Percentiles rank a stretch among this genome's conserved stretches.
phyloP scores from a whole-genome alignment of 2,113 vertebrate species.

The Bufo bufo region DNA sequence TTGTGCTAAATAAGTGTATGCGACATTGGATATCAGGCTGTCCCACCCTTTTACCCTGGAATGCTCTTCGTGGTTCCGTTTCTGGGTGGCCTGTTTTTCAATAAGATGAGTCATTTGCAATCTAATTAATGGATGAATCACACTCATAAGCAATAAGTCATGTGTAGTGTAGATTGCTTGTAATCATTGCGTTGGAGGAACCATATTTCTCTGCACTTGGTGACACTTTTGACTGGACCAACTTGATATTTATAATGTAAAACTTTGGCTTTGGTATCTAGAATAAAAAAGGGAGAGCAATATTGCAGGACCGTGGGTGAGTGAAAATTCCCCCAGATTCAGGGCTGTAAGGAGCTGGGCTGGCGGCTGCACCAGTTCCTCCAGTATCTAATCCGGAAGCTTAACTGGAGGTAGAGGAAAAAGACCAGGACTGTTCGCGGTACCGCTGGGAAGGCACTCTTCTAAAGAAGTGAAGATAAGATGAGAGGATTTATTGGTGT shows the following conservation, averaged over 20 bases:
- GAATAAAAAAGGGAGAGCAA: too few relatives aligned
- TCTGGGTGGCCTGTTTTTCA: conserved; percentile 2
- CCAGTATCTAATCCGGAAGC: too few relatives aligned
- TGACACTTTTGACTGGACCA: conserved; percentile 33
- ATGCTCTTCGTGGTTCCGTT: background rate
- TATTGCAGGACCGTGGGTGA: too few relatives aligned
- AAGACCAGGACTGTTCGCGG: too few relatives aligned
- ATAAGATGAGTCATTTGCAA: background rate
- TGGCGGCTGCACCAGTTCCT: too few relatives aligned
- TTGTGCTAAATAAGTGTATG: background rate
- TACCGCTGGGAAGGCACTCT: too few relatives aligned
- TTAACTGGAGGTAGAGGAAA: too few relatives aligned
- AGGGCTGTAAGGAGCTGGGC: too few relatives aligned
- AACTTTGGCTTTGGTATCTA: background rate
- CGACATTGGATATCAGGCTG: background rate
- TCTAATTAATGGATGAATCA: conserved; percentile 24
- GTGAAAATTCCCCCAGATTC: too few relatives aligned
- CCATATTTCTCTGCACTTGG: conserved; percentile 1
- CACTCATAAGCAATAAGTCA: conserved; percentile 25
- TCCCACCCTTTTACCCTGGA: background rate
- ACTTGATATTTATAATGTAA: conserved; percentile 30
- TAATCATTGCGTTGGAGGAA: conserved; percentile 30
- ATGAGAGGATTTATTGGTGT: too few relatives aligned
- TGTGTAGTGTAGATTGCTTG: conserved; percentile 20
- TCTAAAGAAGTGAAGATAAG: too few relatives aligned